Evolutionary conservation across 1,140 invertebrate genomes (phyloP).

Genomic region (Dolichoris vasculosae): DNA sequence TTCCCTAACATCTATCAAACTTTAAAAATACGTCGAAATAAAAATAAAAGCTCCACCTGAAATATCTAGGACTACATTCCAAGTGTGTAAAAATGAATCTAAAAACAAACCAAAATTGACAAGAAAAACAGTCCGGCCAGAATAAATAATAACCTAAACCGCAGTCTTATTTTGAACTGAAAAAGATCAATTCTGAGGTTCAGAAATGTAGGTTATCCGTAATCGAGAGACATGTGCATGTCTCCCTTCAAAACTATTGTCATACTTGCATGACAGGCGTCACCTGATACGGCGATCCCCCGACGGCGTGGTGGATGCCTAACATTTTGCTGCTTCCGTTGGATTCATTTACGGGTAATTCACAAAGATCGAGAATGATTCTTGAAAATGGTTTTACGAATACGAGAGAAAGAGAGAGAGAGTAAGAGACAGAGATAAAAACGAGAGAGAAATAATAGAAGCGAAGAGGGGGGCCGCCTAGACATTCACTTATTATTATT

Average conservation of each 20-base stretch:
- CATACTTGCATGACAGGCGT: background rate
- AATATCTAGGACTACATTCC: background rate
- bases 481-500: background rate
- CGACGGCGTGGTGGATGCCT: background rate
- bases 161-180: background rate
- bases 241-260: background rate
- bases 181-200: background rate
- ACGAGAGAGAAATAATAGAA: too few species aligned
- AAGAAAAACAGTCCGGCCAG: background rate
- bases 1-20: background rate
- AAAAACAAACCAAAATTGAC: background rate
- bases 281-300: slow-evolving; percentile 24
- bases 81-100: background rate
- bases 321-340: slow-evolving; percentile 21
- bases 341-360: slow-evolving; percentile 34
- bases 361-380: background rate
- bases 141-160: background rate
- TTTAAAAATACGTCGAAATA: background rate
- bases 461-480: background rate
- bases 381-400: background rate
- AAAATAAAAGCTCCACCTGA: background rate
- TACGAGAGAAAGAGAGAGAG: background rate
- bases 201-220: slow-evolving; percentile 35
- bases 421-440: background rate
- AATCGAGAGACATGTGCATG: background rate